A percentile compares a stretch with the other conserved stretches of the same genome.
These are phyloP conservation scores for Stratiomys singularior DNA, from an alignment of 2,888 invertebrate genomes.

Conservation along the genomic window DNA sequence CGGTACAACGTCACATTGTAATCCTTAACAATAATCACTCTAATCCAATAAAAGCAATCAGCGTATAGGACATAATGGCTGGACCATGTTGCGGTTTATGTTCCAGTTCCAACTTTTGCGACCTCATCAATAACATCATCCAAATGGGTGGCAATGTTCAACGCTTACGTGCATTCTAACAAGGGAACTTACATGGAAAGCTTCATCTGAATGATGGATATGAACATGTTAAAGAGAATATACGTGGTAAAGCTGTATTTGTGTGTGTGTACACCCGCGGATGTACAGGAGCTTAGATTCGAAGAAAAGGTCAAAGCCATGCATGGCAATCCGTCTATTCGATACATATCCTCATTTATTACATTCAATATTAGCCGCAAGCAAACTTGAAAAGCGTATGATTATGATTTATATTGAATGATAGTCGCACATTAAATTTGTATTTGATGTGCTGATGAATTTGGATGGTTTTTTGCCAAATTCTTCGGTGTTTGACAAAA, in stretches of 20 bases:
- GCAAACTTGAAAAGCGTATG: too few relatives aligned
- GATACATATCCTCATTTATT: not conserved
- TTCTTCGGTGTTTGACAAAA: too few relatives aligned
- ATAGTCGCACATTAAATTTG: too few relatives aligned
- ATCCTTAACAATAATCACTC: not conserved
- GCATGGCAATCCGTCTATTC: not conserved
- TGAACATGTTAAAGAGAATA: not conserved
- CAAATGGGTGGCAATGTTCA: not conserved
- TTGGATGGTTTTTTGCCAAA: too few relatives aligned
- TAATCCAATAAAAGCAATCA: constrained; percentile 13
- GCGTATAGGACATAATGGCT: not conserved
- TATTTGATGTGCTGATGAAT: not conserved
- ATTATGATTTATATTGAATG: too few relatives aligned
- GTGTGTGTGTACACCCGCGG: not conserved
- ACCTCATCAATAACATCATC: constrained; percentile 4
- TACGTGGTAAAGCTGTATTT: not conserved
- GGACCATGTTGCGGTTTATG: constrained; percentile 18
- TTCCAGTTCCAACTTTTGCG: constrained; percentile 5
- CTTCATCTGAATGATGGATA: not conserved
- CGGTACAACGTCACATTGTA: not conserved
- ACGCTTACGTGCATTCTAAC: not conserved
- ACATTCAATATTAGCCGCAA: not conserved
- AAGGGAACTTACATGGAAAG: not conserved
- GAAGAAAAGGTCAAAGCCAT: not conserved
- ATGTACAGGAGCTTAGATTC: not conserved